Evolutionary conservation across 2,797 vertebrate genomes (phyloP).

Genomic region (Furcifer pardalis): DNA sequence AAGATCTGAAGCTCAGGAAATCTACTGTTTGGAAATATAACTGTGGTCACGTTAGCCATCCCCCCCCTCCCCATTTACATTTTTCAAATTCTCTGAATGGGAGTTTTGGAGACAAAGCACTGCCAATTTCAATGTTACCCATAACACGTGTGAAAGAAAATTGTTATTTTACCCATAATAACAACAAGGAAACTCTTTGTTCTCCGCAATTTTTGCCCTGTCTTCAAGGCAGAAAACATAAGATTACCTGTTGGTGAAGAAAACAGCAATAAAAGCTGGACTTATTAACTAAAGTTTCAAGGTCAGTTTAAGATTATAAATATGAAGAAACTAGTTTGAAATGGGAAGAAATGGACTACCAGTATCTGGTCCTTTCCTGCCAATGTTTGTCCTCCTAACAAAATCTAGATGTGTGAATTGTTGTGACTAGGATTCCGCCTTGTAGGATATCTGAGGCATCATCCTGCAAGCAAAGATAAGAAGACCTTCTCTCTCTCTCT

Average conservation of each 20-base stretch:
- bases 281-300: not conserved
- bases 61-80: not conserved
- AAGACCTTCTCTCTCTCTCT: not conserved
- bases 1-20: no score
- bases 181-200: not conserved
- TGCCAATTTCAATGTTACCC: not conserved
- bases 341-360: not conserved
- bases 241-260: not conserved
- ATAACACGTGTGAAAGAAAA: not conserved
- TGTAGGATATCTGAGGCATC: no score
- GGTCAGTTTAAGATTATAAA: not conserved
- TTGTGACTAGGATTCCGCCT: not conserved
- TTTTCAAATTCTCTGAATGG: no score
- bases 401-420: not conserved
- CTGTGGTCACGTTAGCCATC: no score
- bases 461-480: not conserved
- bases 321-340: not conserved
- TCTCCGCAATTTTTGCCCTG: not conserved
- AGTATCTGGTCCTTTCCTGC: not conserved
- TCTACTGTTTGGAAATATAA: no score
- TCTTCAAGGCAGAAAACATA: not conserved
- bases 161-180: constrained; percentile 25
- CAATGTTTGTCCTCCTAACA: not conserved
- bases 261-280: not conserved
- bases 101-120: not conserved